Percentiles rank a stretch among this genome's conserved stretches.
phyloP scores from a whole-genome alignment of 2,888 invertebrate species.

The Caenorhabditis macrosperma region DNA sequence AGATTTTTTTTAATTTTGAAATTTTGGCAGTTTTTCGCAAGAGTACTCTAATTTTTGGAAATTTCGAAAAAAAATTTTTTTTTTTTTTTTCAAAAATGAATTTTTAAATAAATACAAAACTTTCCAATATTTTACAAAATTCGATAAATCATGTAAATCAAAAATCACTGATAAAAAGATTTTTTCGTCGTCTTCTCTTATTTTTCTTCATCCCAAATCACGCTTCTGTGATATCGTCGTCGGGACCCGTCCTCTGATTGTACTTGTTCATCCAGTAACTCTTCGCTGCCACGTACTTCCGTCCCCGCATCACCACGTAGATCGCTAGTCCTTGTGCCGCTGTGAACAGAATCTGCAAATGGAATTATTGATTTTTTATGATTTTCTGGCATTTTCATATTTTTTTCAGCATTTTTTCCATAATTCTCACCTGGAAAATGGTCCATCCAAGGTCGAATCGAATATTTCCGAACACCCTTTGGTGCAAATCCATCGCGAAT shows the following conservation, averaged over 20 bases:
- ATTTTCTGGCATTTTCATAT: background rate
- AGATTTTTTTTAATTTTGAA: too few relatives aligned
- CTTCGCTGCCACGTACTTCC: constrained; percentile 69
- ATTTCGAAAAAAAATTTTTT: too few relatives aligned
- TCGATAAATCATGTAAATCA: too few relatives aligned
- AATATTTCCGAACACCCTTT: constrained; percentile 68
- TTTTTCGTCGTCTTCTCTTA: too few relatives aligned
- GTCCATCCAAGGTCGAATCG: constrained; percentile 69
- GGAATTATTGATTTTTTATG: background rate
- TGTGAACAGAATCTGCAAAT: constrained; percentile 66
- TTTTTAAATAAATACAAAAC: too few relatives aligned
- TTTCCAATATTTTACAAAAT: too few relatives aligned
- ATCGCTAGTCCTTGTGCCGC: constrained; percentile 70
- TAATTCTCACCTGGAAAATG: constrained; percentile 68
- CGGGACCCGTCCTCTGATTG: constrained; percentile 60
- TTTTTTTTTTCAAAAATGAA: too few relatives aligned
- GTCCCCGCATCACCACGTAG: constrained; percentile 69
- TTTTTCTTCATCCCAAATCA: background rate
- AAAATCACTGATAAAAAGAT: too few relatives aligned
- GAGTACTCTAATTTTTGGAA: too few relatives aligned
- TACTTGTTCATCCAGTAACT: constrained; percentile 61
- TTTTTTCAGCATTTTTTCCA: too few relatives aligned
- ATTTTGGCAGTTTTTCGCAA: too few relatives aligned
- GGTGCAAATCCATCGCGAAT: constrained; percentile 66
- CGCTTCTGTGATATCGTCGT: constrained; percentile 22